Percentiles rank a stretch among this genome's conserved stretches.
Evolutionary conservation across 2,113 vertebrate genomes (phyloP).

Genomic region (Scomber japonicus): DNA sequence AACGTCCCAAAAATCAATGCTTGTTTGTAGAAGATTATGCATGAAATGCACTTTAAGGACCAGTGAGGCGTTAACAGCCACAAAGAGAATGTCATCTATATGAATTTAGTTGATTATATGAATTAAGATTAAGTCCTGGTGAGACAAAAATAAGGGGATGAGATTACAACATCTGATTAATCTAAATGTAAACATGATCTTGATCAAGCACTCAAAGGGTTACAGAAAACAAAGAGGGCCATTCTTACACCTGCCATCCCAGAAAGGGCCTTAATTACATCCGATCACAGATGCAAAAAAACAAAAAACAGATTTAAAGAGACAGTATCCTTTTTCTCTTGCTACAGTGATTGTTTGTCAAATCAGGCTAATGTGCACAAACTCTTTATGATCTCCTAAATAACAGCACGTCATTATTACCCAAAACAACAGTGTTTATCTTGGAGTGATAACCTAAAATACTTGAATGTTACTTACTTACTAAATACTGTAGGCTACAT

Average conservation of each 20-base stretch:
- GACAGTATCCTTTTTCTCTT: slow-evolving; percentile 88
- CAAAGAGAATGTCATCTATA: background rate
- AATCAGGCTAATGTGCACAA: slow-evolving; percentile 61
- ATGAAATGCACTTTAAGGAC: slow-evolving; percentile 32
- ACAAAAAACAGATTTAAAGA: slow-evolving; percentile 85
- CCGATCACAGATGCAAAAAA: slow-evolving; percentile 71
- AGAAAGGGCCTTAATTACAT: slow-evolving; percentile 52
- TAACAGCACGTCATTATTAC: slow-evolving; percentile 46
- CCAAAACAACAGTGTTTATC: slow-evolving; percentile 41
- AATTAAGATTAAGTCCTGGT: background rate
- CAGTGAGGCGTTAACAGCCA: slow-evolving; percentile 27
- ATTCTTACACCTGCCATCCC: slow-evolving; percentile 67
- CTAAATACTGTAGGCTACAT: slow-evolving; percentile 66
- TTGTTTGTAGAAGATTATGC: background rate
- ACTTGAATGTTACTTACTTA: slow-evolving; percentile 48
- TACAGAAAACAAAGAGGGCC: slow-evolving; percentile 81
- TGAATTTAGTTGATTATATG: slow-evolving; percentile 22
- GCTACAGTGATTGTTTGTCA: slow-evolving; percentile 72
- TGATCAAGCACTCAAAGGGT: slow-evolving; percentile 90
- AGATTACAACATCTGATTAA: slow-evolving; percentile 25
- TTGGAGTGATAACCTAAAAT: slow-evolving; percentile 59
- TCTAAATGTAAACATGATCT: slow-evolving; percentile 42
- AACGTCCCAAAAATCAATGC: slow-evolving; percentile 7
- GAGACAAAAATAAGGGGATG: background rate
- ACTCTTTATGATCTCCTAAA: slow-evolving; percentile 38